phyloP scores from a whole-genome alignment of 2,888 invertebrate genomes.

The Plusia festucae region DNA sequence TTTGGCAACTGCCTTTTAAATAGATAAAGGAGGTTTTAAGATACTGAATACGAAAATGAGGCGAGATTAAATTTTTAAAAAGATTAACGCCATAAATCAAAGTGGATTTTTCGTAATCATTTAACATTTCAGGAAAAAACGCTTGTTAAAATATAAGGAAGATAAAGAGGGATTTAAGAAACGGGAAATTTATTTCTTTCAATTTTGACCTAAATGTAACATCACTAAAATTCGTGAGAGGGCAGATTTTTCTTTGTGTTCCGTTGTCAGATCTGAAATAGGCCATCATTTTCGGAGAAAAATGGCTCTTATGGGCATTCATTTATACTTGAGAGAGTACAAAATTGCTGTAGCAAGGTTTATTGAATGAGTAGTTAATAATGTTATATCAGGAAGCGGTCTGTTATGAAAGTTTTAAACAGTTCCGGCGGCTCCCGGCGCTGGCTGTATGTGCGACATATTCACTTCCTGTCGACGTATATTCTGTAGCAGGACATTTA shows the following conservation, averaged over 20 bases:
- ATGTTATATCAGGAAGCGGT: constrained; percentile 31
- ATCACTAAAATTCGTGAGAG: constrained; percentile 1
- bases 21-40: neutral
- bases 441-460: constrained; percentile 53
- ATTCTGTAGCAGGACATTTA: constrained; percentile 23
- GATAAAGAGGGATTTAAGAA: constrained; percentile 4
- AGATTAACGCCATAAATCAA: neutral
- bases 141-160: neutral
- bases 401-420: constrained; percentile 54
- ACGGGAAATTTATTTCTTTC: constrained; percentile 2
- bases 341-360: constrained; percentile 29
- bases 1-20: neutral
- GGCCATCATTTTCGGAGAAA: constrained; percentile 14
- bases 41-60: neutral
- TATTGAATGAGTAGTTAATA: constrained; percentile 38
- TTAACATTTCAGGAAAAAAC: neutral
- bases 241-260: neutral
- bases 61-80: neutral
- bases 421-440: constrained; percentile 56
- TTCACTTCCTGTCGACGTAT: constrained; percentile 54
- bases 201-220: constrained; percentile 2
- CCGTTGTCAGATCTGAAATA: neutral
- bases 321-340: constrained; percentile 25
- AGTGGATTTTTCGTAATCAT: neutral
- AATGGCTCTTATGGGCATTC: constrained; percentile 9